Evolutionary conservation across 2,888 invertebrate genomes (phyloP), one percentile per base, ranked within the genome.

Genomic region (Dynastes maya): DNA sequence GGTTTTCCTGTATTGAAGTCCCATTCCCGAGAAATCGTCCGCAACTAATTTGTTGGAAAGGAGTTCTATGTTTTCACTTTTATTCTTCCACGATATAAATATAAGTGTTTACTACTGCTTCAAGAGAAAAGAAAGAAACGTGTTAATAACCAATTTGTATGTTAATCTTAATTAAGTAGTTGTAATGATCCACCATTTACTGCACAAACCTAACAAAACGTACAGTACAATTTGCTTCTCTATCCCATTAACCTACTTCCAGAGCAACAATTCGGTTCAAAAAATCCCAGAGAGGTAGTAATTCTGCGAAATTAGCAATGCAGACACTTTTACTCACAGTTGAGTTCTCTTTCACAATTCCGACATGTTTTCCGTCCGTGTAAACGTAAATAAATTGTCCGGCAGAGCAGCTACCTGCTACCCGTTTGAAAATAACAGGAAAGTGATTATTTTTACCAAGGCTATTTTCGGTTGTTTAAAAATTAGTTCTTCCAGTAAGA

Each of bases 181-280:
- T 55, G 22, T 29, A 63, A 63, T 55, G 55, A 55, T 3, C 37
- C 13, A 1, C 16, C 65, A 16, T 13, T 32, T n/a, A n/a, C 22
- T 9, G n/a, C 4, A 16, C 22, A 45, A 16, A 9, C 13, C 45
- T 22, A 55, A 55, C 22, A 55, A 16, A 53, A 53, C 4, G n/a
- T n/a, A 22, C 27, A 6, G 51, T 32, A 53, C 27, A 8, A 70
- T 51, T 53, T 32, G 49, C 53, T 70, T 53, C 53, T 53, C 49
- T 70, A 51, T 70, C 53, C 53, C 51, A 70, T 70, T 70, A 70
- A 32, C 70, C 53, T 51, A 70, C 53, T 70, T 70, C 53, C 9
- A 65, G 5, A 55, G 29, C 32, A n/a, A 55, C 53, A 70, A 70
- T 70, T 13, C 53, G 53, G 53, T 53, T 32, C 64, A 16, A 65